Base-by-base conservation (phyloP, 2,797 vertebrate species). In the Nyctibius grandis region DNA sequence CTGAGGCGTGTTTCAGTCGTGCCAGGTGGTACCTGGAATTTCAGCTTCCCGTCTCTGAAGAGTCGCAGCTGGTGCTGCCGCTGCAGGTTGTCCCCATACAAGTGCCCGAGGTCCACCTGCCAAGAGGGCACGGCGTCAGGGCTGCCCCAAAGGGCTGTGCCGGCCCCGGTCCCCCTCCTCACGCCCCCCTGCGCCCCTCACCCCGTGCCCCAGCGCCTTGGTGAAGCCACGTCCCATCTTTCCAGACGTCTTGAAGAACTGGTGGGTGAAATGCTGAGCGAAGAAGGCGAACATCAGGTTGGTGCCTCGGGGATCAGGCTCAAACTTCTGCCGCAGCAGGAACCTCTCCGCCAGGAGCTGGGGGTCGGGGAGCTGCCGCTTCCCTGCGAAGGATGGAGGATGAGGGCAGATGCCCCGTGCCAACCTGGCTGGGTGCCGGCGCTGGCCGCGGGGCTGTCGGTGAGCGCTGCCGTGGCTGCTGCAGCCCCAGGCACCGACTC, bases 281-380 rank as follows among this genome's bases (percentile, higher is more conserved):
- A 99, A 99, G 97, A 99, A 99, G 74, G 99, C 99, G 82, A 99
- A 99, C 99, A 99, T 98, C 95, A 99, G 72, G 93, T 99, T 99
- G 93, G 98, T 97, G 79, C 99, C 99, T 91, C 98, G 98, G 4
- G 99, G 99, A 67, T 99, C 99, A 0, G 98, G 98, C 29, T 98
- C 98, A 78, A 99, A 99, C 56, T 92, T 97, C 47, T 85, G 96
- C 64, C 99, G 98, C 91, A 98, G 97, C 54, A 99, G 96, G 91
- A 99, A 98, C 53, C 89, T 98, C 68, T 98, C 97, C 0, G 98
- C 98, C 90, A 99, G 78, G 44, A 97, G 56, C 67, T 98, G 96
- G 7, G 98, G 85, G 47, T 99, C 98, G 1, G 99, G 99, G 78
- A 99, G 98, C 82, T 97, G 93, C n/a, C 83, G 79, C 96, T 98